Percentiles rank a stretch among this genome's conserved stretches.
Conservation (phyloP, 2,888 invertebrate species). For the Diaperis boleti region DNA sequence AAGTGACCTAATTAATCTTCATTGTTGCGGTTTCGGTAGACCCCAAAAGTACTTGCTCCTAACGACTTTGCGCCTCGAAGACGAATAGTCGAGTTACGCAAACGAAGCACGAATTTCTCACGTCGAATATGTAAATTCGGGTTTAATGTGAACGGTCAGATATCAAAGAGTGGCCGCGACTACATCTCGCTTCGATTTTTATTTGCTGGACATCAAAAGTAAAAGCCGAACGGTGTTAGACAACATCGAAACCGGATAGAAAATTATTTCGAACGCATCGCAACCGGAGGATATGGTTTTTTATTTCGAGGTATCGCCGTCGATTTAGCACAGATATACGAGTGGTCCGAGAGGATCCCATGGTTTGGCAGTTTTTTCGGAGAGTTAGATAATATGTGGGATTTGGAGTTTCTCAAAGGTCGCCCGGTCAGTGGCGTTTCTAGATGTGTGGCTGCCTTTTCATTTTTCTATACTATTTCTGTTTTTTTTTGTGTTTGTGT, state of each 20-base stretch:
- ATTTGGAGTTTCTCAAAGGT: no score
- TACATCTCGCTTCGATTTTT: conserved; percentile 44
- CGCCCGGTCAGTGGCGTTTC: no score
- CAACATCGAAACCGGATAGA: conserved; percentile 48
- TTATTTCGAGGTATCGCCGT: conserved; percentile 9
- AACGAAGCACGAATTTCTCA: conserved; percentile 38
- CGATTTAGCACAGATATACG: conserved; percentile 3
- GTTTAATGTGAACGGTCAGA: conserved; percentile 38
- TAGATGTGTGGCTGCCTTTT: no score
- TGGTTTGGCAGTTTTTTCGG: no score
- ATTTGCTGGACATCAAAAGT: conserved; percentile 51
- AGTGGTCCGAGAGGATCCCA: no score
- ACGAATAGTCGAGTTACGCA: conserved; percentile 37
- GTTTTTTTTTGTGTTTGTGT: no score
- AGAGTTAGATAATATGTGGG: no score
- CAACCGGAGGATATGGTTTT: conserved; percentile 17
- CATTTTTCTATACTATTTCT: no score
- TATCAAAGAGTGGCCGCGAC: conserved; percentile 44
- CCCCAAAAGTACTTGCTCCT: no score
- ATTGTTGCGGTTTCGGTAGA: no score
- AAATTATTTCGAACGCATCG: conserved; percentile 38
- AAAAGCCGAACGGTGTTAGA: conserved; percentile 56
- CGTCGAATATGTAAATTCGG: conserved; percentile 40
- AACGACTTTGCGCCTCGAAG: no score
- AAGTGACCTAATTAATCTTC: no score